Percentiles rank a stretch among this genome's conserved stretches.
These are phyloP conservation scores for Pseudonaja textilis DNA, from an alignment of 2,113 vertebrate species.

Conservation along the genomic window DNA sequence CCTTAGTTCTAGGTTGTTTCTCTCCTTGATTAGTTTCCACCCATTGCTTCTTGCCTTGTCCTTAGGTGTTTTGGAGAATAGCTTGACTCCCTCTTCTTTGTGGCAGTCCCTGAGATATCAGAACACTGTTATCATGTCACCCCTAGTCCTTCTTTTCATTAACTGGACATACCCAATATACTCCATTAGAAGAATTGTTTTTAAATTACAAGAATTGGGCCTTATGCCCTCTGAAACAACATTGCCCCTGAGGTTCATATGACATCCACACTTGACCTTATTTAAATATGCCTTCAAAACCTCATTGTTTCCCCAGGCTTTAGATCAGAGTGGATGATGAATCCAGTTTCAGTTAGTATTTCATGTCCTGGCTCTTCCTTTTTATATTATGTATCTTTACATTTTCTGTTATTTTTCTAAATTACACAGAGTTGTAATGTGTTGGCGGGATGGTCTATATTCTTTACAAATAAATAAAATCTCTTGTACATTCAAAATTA, in stretches of 20 bases:
- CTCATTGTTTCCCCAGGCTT: background rate
- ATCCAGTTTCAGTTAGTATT: background rate
- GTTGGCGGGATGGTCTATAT: background rate
- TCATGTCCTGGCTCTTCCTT: background rate
- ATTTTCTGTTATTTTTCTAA: background rate
- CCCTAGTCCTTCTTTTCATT: too few relatives aligned
- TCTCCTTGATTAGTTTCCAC: too few relatives aligned
- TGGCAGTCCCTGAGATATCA: too few relatives aligned
- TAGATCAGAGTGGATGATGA: background rate
- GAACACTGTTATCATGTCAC: too few relatives aligned
- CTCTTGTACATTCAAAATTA: background rate
- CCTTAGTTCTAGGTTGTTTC: too few relatives aligned
- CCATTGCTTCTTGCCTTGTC: too few relatives aligned
- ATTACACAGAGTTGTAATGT: slow-evolving; percentile 4
- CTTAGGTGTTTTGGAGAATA: too few relatives aligned
- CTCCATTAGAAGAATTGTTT: background rate
- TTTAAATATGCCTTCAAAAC: background rate
- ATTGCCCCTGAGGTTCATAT: background rate
- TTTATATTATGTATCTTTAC: background rate
- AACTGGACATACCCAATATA: background rate
- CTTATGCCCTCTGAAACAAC: background rate
- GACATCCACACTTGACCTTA: background rate
- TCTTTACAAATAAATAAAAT: background rate
- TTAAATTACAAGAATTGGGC: background rate
- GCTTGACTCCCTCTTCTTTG: too few relatives aligned